phyloP scores from a whole-genome alignment of 2,888 invertebrate genomes.

The Drosophila kokeensis region DNA sequence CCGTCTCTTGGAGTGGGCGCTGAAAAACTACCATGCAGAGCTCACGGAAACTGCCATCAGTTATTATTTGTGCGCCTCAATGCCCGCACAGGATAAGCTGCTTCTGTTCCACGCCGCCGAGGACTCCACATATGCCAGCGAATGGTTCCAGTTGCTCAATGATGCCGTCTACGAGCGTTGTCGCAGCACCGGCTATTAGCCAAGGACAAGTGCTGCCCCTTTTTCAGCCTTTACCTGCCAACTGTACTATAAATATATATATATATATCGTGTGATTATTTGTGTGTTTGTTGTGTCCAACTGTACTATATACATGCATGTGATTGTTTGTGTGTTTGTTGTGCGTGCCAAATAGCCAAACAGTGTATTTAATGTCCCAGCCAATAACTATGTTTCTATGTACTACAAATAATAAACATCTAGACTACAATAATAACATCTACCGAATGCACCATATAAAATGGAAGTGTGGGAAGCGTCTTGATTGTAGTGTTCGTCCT shows the following conservation, averaged over 20 bases:
- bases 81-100: constrained; percentile 79
- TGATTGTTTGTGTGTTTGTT: neutral
- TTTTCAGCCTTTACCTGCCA: constrained; percentile 21
- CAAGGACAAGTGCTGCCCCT: neutral
- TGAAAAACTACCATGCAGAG: constrained; percentile 84
- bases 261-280: neutral
- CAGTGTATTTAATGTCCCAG: constrained; percentile 41
- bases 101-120: constrained; percentile 83
- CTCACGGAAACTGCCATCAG: constrained; percentile 84
- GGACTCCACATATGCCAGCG: constrained; percentile 81
- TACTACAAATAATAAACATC: constrained; percentile 6
- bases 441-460: neutral
- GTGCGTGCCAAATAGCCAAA: neutral
- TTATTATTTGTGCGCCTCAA: constrained; percentile 82
- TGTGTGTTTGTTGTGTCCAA: constrained; percentile 18
- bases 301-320: neutral
- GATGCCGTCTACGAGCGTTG: constrained; percentile 83
- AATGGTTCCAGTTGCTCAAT: constrained; percentile 85
- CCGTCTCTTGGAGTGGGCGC: constrained; percentile 83
- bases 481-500: neutral
- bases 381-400: constrained; percentile 43
- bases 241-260: constrained; percentile 1
- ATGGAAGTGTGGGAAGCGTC: neutral
- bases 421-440: neutral
- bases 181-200: constrained; percentile 70